Evolutionary conservation across 2,797 vertebrate genomes (phyloP), one percentile per base, ranked within the genome.

Genomic region (Muscicapa striata): DNA sequence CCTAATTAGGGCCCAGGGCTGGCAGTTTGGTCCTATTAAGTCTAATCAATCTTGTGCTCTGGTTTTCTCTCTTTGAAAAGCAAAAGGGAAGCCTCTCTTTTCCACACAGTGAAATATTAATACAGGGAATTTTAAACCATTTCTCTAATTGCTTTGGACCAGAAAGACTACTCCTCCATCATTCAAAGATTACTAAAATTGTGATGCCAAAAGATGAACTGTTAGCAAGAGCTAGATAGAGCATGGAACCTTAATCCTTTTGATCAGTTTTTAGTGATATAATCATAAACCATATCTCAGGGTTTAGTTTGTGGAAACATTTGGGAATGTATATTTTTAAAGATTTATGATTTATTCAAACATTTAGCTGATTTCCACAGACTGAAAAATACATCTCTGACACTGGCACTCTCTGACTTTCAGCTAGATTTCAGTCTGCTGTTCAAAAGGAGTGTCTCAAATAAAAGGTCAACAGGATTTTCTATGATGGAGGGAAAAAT

Each of bases 21-120:
- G 82, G 75, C 38, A 79, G 34, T 94, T 90, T 67, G 64, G 72
- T 74, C 27, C 30, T 79, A n/a, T 74, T 64, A 94, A 70, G 41
- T 79, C 48, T 51, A 64, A 90, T 87, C n/a, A 58, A 16, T 82
- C 69, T 57, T 74, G 24, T 87, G 49, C 45, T 70, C 27, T 90
- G 73, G 3, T 69, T 89, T 89, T 79, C 30, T 76, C 46, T 76
- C 54, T 62, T 82, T 63, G 52, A 82, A 90, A 79, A 79, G 18
- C 45, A 70, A 69, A 77, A 79, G 18, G 11, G 22, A 88, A 74
- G 30, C 5, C 54, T 51, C 23, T 59, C 6, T 79, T 82, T 88
- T 80, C 59, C 16, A 23, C 36, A n/a, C 14, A 32, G 81, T 61
- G 49, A 70, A 86, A 74, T 36, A 74, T 6, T 41, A 84, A 52